Conservation (phyloP, 2,113 vertebrate genomes). For the human (Homo sapiens) region GRCh38 chr2:60769001-60769500, state of each 20-base stretch:
- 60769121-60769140: neutral
- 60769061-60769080: neutral
- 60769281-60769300: neutral
- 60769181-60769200: neutral
- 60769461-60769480: neutral
- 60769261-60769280: neutral
- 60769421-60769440: neutral
- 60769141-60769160: constrained; percentile 34
- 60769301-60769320: neutral
- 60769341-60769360: constrained; percentile 25
- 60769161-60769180: neutral
- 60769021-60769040: neutral
- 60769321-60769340: constrained; percentile 27
- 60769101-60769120: neutral
- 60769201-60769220: constrained; percentile 15
- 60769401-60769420: neutral
- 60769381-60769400: neutral
- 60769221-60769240: constrained; percentile 7
- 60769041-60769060: neutral
- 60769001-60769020: no score
- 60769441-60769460: neutral
- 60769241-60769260: neutral
- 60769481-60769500: neutral
- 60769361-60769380: neutral
- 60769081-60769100: neutral